Evolutionary conservation across 2,113 vertebrate genomes (phyloP).

Genomic region (Ophthalmolycus amberensis): DNA sequence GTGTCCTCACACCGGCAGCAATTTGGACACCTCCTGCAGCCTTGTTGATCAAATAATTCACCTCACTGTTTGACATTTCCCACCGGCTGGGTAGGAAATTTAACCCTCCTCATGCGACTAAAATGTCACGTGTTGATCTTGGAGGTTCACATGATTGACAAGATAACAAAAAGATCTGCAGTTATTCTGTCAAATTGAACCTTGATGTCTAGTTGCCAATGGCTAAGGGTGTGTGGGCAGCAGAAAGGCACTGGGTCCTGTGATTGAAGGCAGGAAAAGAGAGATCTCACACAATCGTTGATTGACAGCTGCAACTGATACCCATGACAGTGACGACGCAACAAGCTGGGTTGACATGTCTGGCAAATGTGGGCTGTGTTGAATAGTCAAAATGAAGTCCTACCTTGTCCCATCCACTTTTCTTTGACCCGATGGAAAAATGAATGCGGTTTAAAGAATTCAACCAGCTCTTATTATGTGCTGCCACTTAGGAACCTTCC

Average conservation of each 20-base stretch:
- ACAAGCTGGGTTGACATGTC: constrained; percentile 43
- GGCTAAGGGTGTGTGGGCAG: constrained; percentile 11
- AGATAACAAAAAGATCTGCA: constrained; percentile 31
- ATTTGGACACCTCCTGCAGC: constrained; percentile 52
- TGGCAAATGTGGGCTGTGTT: neutral
- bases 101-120: constrained; percentile 26
- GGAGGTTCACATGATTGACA: constrained; percentile 29
- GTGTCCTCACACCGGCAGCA: constrained; percentile 44
- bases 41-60: constrained; percentile 58
- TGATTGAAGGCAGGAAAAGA: constrained; percentile 32
- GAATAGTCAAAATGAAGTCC: neutral
- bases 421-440: neutral
- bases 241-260: constrained; percentile 9
- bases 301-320: constrained; percentile 59
- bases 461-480: neutral
- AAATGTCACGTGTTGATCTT: constrained; percentile 57
- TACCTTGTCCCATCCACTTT: neutral
- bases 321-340: constrained; percentile 52
- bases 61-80: constrained; percentile 48
- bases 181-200: constrained; percentile 12
- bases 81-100: constrained; percentile 29
- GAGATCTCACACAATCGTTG: constrained; percentile 30
- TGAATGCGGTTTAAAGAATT: neutral
- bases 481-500: neutral
- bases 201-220: constrained; percentile 13